Base-by-base conservation (phyloP, 2,888 invertebrate genomes). In the Pyrrhosoma nymphula region DNA sequence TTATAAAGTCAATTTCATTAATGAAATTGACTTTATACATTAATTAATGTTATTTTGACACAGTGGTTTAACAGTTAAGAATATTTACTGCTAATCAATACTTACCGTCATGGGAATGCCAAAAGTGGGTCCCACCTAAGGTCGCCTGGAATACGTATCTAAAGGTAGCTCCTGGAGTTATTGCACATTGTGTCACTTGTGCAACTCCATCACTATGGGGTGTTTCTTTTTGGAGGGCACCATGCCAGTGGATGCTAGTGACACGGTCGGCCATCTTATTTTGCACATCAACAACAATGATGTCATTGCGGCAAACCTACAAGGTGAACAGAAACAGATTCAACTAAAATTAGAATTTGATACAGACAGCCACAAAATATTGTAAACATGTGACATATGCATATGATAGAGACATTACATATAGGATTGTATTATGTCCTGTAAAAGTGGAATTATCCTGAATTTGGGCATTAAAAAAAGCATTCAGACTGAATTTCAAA, bases 161-260 rank as follows among this genome's bases (percentile, higher is more conserved):
- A 95, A 97, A 97, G 60, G 96, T 96, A 23, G 96, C 96, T 88
- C 96, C 96, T 10, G 97, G 97, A 14, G 96, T 95, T 95, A 97
- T 96, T 18, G 97, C 97, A 96, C 97, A 97, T 96, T 97, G 97
- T 0, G 97, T 97, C 8, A 97, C 96, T 96, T 97, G 96, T 0
- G 97, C 96, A 14, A 97, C 97, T 6, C 97, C 97, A 95, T 97
- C 97, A 97, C 97, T 97, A 96, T 96, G 96, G 30, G 96, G 96
- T 0, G 96, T 96, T 23, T 96, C 96, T 23, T 96, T 96, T 95
- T 97, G 97, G 89, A 96, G 96, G 23, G 97, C 95, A 20, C 97
- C 97, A 96, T 97, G 97, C 97, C 97, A 97, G 96, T 97, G 97
- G 35, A 97, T 96, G 75, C 97, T 96, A n/a, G 97, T 96, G 26